These are phyloP conservation scores for Tragulus kanchil DNA, from an alignment of 2,113 vertebrate genomes.

Conservation along the genomic window DNA sequence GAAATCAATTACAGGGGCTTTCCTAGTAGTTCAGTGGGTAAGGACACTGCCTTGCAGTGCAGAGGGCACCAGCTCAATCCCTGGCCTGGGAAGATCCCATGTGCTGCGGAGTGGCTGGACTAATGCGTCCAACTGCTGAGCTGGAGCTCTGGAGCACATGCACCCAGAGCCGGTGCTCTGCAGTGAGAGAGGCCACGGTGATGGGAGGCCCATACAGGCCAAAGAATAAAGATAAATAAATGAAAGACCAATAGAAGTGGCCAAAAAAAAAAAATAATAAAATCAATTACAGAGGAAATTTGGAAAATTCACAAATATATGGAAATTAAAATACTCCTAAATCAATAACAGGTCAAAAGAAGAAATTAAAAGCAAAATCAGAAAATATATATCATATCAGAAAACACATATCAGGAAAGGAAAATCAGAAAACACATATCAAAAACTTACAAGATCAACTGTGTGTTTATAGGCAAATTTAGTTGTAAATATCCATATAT, in stretches of 20 bases:
- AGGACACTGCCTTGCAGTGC: too few species aligned
- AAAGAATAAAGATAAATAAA: too few species aligned
- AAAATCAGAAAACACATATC: slow-evolving; percentile 15
- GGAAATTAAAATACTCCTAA: slow-evolving; percentile 42
- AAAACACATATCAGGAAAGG: not conserved
- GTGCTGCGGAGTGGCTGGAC: too few species aligned
- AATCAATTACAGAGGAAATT: not conserved
- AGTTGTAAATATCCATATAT: not conserved
- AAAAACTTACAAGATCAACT: too few species aligned
- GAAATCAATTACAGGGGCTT: slow-evolving; percentile 4
- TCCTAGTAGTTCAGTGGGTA: too few species aligned
- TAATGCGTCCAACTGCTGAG: too few species aligned
- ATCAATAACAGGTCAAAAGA: not conserved
- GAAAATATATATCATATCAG: not conserved
- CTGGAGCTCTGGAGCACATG: too few species aligned
- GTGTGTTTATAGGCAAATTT: not conserved
- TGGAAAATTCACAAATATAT: not conserved
- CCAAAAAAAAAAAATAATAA: slow-evolving; percentile 40
- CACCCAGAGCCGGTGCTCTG: too few species aligned
- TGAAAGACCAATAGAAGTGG: not conserved
- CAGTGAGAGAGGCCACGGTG: too few species aligned
- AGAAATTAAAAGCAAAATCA: not conserved
- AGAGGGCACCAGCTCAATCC: too few species aligned
- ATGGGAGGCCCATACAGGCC: too few species aligned
- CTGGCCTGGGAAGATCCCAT: too few species aligned